Conservation (phyloP, 2,888 invertebrate genomes). For the Creontiades dilutus region DNA sequence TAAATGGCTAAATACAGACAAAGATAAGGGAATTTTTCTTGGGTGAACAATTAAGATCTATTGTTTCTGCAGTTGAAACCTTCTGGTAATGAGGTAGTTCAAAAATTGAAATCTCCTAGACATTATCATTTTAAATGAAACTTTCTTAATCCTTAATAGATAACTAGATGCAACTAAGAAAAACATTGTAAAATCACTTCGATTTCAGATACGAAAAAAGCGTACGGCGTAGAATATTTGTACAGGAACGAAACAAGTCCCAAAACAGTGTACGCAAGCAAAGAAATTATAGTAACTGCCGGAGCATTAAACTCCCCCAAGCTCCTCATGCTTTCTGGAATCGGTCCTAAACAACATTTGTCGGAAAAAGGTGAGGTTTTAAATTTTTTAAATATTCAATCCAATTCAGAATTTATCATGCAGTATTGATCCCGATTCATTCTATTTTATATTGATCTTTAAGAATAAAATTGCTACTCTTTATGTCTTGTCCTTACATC, state of each 20-base stretch:
- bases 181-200: background rate
- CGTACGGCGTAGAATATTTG: slow-evolving; percentile 81
- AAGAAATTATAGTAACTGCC: slow-evolving; percentile 77
- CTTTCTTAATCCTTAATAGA: background rate
- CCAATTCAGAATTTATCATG: too few species aligned
- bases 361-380: slow-evolving; percentile 37
- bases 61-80: too few species aligned
- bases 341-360: slow-evolving; percentile 75
- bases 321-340: slow-evolving; percentile 76
- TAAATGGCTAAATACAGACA: too few species aligned
- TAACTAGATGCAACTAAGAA: background rate
- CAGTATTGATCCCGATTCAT: too few species aligned
- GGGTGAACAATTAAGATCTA: too few species aligned
- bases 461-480: too few species aligned
- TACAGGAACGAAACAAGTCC: slow-evolving; percentile 79
- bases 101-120: too few species aligned
- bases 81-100: too few species aligned
- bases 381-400: too few species aligned
- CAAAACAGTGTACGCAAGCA: slow-evolving; percentile 80
- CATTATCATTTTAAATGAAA: background rate
- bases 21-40: too few species aligned
- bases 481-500: too few species aligned
- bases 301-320: slow-evolving; percentile 75
- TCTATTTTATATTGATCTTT: too few species aligned
- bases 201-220: slow-evolving; percentile 77